Conservation (phyloP, 2,797 vertebrate genomes). For the Psittacula echo region DNA sequence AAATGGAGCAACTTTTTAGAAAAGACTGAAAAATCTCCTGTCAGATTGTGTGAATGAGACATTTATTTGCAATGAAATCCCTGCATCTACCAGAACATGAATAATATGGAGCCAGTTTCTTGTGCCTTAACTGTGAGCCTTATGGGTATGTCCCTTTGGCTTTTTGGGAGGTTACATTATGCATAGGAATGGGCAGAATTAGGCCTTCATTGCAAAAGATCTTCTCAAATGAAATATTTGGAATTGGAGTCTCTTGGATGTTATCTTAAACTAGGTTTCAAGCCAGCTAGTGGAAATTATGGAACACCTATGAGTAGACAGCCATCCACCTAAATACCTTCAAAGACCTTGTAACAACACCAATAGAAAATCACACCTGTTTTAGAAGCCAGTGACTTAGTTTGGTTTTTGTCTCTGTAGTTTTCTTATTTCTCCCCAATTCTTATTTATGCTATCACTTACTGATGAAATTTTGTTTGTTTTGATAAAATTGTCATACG, state of each 20-base stretch:
- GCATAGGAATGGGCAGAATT: not conserved
- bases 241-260: not conserved
- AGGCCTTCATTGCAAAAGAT: not conserved
- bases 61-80: not conserved
- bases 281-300: not conserved
- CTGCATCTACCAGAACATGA: not conserved
- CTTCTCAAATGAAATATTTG: not conserved
- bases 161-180: not conserved
- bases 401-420: not conserved
- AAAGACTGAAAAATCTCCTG: not conserved
- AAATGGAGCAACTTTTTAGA: not conserved
- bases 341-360: not conserved
- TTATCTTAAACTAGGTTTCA: not conserved
- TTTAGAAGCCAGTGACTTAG: not conserved
- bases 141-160: accelerated
- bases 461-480: not conserved
- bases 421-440: not conserved
- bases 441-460: not conserved
- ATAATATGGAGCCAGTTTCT: not conserved
- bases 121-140: not conserved
- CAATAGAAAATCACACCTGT: not conserved
- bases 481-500: not conserved
- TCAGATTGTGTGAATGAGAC: not conserved
- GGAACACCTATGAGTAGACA: not conserved
- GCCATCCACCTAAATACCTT: not conserved